A percentile compares a stretch with the other conserved stretches of the same genome.
Evolutionary conservation across 2,888 invertebrate genomes (phyloP).

Genomic region (Hybos culiciformis): DNA sequence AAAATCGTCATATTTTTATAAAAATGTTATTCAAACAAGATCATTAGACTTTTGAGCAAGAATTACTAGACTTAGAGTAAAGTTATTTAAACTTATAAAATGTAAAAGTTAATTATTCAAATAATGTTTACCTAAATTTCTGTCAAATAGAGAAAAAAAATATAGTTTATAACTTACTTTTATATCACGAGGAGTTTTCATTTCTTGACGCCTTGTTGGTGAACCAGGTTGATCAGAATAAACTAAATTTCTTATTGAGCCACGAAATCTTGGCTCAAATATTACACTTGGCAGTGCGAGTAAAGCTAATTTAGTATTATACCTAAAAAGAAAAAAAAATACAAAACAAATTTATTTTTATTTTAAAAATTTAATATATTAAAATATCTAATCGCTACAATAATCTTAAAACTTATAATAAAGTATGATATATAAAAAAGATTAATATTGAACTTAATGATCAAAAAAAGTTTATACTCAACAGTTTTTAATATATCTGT

Average conservation of each 20-base stretch:
- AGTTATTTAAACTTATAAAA: too few species aligned
- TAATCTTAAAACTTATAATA: too few species aligned
- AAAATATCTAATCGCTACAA: too few species aligned
- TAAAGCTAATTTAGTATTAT: slow-evolving; percentile 71
- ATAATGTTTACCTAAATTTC: not conserved
- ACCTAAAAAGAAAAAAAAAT: slow-evolving; percentile 38
- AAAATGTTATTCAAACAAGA: slow-evolving; percentile 37
- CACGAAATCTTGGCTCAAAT: slow-evolving; percentile 84
- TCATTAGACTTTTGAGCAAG: too few species aligned
- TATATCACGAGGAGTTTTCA: slow-evolving; percentile 64
- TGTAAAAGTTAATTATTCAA: not conserved
- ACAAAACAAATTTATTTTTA: too few species aligned
- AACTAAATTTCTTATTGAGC: slow-evolving; percentile 80
- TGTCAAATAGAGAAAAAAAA: not conserved
- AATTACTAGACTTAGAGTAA: too few species aligned
- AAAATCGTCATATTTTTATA: slow-evolving; percentile 44
- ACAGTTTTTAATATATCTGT: too few species aligned
- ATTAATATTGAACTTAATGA: too few species aligned
- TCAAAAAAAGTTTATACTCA: too few species aligned
- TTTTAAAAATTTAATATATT: too few species aligned
- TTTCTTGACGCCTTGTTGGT: slow-evolving; percentile 67
- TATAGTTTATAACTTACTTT: slow-evolving; percentile 42
- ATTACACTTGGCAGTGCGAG: slow-evolving; percentile 82
- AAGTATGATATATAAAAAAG: too few species aligned
- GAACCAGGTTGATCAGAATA: slow-evolving; percentile 73